These are phyloP conservation scores for Samia ricini DNA, from an alignment of 1,140 invertebrate species.

Conservation along the genomic window DNA sequence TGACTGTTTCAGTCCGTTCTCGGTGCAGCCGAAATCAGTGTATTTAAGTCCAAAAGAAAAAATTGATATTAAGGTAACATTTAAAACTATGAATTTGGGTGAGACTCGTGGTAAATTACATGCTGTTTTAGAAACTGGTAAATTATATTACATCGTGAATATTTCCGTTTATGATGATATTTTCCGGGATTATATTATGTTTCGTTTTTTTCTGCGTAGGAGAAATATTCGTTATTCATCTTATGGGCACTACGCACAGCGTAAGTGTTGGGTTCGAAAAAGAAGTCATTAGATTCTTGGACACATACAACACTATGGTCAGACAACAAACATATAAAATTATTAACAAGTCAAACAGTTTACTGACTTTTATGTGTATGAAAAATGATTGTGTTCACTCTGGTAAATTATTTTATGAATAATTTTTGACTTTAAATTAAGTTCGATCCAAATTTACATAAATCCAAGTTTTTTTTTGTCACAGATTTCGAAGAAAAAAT, in stretches of 20 bases:
- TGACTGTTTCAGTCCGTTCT: conserved; percentile 50
- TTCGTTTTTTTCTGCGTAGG: conserved; percentile 28
- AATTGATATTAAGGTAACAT: conserved; percentile 46
- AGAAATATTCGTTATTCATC: conserved; percentile 53
- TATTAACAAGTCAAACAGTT: conserved; percentile 56
- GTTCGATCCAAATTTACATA: background rate
- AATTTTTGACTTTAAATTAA: background rate
- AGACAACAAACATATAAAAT: conserved; percentile 62
- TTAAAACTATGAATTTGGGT: conserved; percentile 62
- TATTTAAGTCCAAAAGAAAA: conserved; percentile 49
- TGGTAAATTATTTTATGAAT: conserved; percentile 23
- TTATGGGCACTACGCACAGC: conserved; percentile 42
- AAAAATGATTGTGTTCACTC: conserved; percentile 58
- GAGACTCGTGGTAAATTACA: conserved; percentile 34
- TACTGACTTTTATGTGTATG: conserved; percentile 63
- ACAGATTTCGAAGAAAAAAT: conserved; percentile 68
- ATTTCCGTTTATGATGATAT: background rate
- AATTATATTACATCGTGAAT: background rate
- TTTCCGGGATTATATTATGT: background rate
- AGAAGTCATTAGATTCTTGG: conserved; percentile 51
- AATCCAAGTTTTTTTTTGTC: background rate
- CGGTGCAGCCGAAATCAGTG: conserved; percentile 51
- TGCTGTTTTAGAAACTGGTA: conserved; percentile 62
- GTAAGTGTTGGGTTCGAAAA: conserved; percentile 59
- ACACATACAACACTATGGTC: conserved; percentile 63